Conservation (phyloP, 2,113 vertebrate genomes). For the Anser cygnoides region DNA sequence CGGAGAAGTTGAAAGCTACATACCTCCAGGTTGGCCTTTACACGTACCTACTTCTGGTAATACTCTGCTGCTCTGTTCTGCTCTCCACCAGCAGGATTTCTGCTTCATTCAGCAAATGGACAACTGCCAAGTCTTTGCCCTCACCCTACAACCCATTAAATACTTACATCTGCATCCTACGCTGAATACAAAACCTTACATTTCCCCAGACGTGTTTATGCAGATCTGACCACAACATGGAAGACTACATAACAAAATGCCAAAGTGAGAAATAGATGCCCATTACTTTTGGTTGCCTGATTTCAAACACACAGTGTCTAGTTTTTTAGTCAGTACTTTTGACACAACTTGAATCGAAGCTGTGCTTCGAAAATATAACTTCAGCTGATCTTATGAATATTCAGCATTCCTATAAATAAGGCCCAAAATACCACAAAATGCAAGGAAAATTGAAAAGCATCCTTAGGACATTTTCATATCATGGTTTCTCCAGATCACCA, state of each 20-base stretch:
- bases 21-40: not conserved
- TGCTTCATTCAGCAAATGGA: constrained; percentile 19
- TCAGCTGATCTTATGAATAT: not conserved
- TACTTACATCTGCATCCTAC: not conserved
- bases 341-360: not conserved
- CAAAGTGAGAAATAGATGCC: not conserved
- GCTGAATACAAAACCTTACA: not conserved
- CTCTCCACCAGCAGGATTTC: not conserved
- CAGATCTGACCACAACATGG: not conserved
- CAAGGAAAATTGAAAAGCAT: not conserved
- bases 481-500: not conserved
- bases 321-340: not conserved
- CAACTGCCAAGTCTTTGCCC: not conserved
- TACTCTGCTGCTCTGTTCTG: not conserved
- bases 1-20: not conserved
- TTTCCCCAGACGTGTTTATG: not conserved
- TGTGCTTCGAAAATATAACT: not conserved
- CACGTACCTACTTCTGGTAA: not conserved
- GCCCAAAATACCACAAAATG: not conserved
- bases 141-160: constrained; percentile 22
- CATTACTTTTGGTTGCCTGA: not conserved
- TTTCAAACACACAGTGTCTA: not conserved
- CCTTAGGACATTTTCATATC: not conserved
- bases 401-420: not conserved
- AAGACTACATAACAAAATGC: not conserved